phyloP scores from a whole-genome alignment of 2,888 invertebrate genomes.

The Ephialtes manifestator region DNA sequence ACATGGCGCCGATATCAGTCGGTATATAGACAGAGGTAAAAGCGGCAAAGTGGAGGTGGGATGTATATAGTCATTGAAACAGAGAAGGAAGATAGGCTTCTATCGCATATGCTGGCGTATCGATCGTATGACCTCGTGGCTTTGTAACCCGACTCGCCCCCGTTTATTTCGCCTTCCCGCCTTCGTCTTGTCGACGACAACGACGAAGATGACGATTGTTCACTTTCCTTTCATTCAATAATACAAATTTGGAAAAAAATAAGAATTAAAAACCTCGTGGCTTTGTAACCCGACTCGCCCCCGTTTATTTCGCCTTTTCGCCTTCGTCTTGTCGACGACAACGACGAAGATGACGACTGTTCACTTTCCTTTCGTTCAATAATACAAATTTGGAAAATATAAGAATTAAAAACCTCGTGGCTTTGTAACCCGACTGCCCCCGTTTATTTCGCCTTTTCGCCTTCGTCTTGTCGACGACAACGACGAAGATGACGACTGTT shows the following conservation, averaged over 20 bases:
- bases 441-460: conserved; percentile 40
- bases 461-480: conserved; percentile 31
- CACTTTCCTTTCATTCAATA: conserved; percentile 35
- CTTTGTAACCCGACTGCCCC: conserved; percentile 75
- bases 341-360: conserved; percentile 5
- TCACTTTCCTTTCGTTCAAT: conserved; percentile 35
- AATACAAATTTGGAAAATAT: conserved; percentile 1
- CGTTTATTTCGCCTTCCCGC: conserved; percentile 40
- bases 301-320: conserved; percentile 42
- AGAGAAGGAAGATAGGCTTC: conserved; percentile 35
- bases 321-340: conserved; percentile 32
- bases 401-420: too few species aligned
- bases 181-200: conserved; percentile 34
- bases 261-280: conserved; percentile 73
- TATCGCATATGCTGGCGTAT: conserved; percentile 68
- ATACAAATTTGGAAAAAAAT: conserved; percentile 2
- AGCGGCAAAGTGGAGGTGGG: conserved; percentile 40
- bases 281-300: conserved; percentile 75
- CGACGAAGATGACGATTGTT: neutral
- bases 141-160: conserved; percentile 75
- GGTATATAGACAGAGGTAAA: conserved; percentile 38
- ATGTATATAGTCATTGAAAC: conserved; percentile 25
- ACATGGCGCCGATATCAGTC: conserved; percentile 74
- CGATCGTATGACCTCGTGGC: conserved; percentile 79
- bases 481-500: conserved; percentile 8